Evolutionary conservation across 2,113 vertebrate species (phyloP).

Genomic region (Syngnathus floridae): DNA sequence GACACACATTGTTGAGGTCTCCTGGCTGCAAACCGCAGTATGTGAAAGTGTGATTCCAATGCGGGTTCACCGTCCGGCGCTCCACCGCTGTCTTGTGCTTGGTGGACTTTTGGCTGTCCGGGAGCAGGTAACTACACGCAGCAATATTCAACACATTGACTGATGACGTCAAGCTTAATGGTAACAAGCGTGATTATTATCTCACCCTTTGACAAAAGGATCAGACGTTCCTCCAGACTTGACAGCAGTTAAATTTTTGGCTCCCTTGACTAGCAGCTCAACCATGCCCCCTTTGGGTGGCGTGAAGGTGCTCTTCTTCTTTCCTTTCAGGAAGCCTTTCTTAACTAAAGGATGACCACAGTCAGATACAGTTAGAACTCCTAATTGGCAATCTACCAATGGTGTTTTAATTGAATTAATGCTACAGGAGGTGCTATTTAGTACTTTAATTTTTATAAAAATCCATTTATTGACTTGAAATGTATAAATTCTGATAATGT

Average conservation of each 20-base stretch:
- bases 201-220: conserved; percentile 94
- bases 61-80: conserved; percentile 85
- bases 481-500: no score
- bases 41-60: conserved; percentile 92
- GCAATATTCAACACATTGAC: neutral
- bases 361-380: no score
- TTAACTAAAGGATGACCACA: conserved; percentile 68
- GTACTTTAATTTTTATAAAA: no score
- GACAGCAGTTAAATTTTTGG: conserved; percentile 91
- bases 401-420: no score
- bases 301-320: conserved; percentile 72
- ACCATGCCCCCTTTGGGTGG: conserved; percentile 84
- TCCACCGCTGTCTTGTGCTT: conserved; percentile 94
- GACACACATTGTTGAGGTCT: conserved; percentile 84
- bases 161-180: neutral
- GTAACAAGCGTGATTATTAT: neutral
- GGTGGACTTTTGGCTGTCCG: conserved; percentile 88
- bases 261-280: conserved; percentile 92
- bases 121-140: conserved; percentile 83
- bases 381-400: no score
- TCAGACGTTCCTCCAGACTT: conserved; percentile 93
- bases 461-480: no score
- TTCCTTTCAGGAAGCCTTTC: conserved; percentile 80
- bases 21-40: conserved; percentile 82
- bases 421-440: no score